Base-by-base conservation (phyloP, 2,888 invertebrate species). In the Diplolepis rosae region DNA sequence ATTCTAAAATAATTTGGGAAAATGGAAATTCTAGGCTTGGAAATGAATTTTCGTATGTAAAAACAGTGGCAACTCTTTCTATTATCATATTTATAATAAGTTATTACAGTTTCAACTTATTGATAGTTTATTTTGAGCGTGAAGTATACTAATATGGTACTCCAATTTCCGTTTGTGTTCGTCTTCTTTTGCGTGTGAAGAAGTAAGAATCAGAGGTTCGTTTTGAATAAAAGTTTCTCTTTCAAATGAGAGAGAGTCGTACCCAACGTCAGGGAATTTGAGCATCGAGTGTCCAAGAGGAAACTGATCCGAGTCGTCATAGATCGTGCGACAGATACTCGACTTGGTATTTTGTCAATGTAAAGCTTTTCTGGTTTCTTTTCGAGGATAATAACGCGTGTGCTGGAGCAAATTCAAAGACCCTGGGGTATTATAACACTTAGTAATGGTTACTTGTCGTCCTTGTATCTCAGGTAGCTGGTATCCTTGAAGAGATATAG, bases 371-470 rank as follows among this genome's bases (percentile, higher is more conserved):
- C 35, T 61, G 24, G 61, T 61, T 39, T 61, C 39, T 39, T 61
- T 61, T 39, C 6, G 13, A 61, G 61, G 13, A 39, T 61, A 61
- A 61, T 56, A 35, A 32, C 18, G 56, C 22, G 24, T 61, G 72
- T 71, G 73, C 71, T 70, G 69, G 66, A 68, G 72, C 73, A 77
- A 77, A 76, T 78, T 72, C 66, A 69, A 66, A 70, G 71, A 76
- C 70, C 73, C 77, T 71, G 66, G 76, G 79, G 82, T 81, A 81
- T 84, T 82, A 82, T 80, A 83, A 84, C 83, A 83, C 83, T 81
- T 81, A 82, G 81, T 77, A 74, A 76, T 73, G 68, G 76, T 77
- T 79, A 78, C 73, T 69, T 77, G 77, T 71, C 70, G 78, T 77
- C 74, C 48, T 72, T 66, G 70, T 74, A 77, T 75, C 65, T 74